A percentile compares a stretch with the other conserved stretches of the same genome.
Conservation (phyloP, 2,113 vertebrate species). For the Polypterus senegalus region DNA sequence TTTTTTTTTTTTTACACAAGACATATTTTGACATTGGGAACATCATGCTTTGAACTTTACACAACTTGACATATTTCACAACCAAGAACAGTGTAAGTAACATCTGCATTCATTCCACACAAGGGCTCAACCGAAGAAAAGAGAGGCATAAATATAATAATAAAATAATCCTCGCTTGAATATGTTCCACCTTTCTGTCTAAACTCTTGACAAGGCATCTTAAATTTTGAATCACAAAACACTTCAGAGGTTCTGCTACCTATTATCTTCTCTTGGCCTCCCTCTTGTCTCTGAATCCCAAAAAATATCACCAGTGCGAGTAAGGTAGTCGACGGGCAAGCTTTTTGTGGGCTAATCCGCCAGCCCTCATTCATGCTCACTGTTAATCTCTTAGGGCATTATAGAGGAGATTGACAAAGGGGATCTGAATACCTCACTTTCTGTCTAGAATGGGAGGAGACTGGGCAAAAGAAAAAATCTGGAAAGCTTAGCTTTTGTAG, state of each 20-base stretch:
- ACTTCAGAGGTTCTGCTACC: conserved; percentile 67
- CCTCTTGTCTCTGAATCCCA: conserved; percentile 46
- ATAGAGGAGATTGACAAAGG: conserved; percentile 73
- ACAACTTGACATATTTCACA: conserved; percentile 74
- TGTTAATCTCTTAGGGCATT: conserved; percentile 80
- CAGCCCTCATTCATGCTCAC: conserved; percentile 68
- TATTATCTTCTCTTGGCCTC: conserved; percentile 67
- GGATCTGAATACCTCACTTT: conserved; percentile 67
- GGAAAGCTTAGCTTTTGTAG: conserved; percentile 67
- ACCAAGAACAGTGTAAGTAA: conserved; percentile 38
- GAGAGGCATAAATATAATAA: conserved; percentile 19
- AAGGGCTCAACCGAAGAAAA: conserved; percentile 72
- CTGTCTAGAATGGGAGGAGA: conserved; percentile 72
- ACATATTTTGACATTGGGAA: no score
- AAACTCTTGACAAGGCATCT: conserved; percentile 68
- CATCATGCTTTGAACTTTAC: no score
- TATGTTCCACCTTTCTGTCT: conserved; percentile 66
- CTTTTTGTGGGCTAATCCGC: conserved; percentile 68
- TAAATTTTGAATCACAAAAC: conserved; percentile 78
- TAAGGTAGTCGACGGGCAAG: conserved; percentile 56
- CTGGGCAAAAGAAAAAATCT: conserved; percentile 65
- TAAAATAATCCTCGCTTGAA: conserved; percentile 62
- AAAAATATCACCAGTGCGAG: conserved; percentile 55
- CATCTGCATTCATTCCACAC: conserved; percentile 94
- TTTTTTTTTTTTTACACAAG: no score